phyloP scores from a whole-genome alignment of 2,888 invertebrate genomes.

The Lycocerus yunnanus region DNA sequence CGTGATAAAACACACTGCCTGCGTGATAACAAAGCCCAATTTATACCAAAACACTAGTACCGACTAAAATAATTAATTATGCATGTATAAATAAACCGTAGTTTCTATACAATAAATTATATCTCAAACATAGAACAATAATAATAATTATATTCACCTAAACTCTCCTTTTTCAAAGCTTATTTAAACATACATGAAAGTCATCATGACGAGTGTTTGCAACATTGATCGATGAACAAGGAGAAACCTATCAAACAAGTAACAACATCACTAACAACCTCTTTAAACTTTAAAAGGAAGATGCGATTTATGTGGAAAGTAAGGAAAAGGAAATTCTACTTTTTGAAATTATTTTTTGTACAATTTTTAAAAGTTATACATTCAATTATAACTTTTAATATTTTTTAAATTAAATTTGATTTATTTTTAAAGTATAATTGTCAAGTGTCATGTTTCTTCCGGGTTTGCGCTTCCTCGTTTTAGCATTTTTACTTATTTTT shows the following conservation, averaged over 20 bases:
- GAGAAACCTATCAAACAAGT: conserved; percentile 1
- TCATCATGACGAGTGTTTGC: conserved; percentile 1
- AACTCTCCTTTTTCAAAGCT: not conserved
- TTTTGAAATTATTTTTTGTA: not conserved
- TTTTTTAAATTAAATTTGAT: not conserved
- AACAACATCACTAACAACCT: not conserved
- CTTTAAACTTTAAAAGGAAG: not conserved
- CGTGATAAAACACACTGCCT: not conserved
- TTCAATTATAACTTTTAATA: not conserved
- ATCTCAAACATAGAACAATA: not conserved
- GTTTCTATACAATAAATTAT: not conserved
- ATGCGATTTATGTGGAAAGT: not conserved
- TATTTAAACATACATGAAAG: not conserved
- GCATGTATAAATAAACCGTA: not conserved
- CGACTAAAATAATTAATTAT: not conserved
- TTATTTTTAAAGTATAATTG: no score
- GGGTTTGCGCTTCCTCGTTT: no score
- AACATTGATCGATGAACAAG: conserved; percentile 5
- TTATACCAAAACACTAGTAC: not conserved
- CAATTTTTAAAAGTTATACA: not conserved
- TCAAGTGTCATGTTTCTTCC: no score
- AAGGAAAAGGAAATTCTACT: not conserved
- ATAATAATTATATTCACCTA: not conserved
- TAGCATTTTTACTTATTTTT: no score
- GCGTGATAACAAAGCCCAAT: not conserved